Percentiles rank a stretch among this genome's conserved stretches.
Evolutionary conservation across 2,888 invertebrate genomes (phyloP).

Genomic region (Gnatocerus cornutus): DNA sequence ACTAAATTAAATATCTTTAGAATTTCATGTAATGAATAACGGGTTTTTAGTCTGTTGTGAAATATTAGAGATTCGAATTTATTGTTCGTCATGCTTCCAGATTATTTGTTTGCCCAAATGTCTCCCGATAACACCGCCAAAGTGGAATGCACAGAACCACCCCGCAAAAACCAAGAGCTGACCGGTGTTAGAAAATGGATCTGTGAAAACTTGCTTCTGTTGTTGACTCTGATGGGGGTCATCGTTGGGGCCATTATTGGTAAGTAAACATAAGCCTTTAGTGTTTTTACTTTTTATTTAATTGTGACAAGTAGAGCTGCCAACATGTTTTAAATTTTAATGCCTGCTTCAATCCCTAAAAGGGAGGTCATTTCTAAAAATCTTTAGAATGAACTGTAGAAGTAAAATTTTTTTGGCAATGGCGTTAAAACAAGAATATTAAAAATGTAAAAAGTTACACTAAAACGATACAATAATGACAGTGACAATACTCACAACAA

Average conservation of each 20-base stretch:
- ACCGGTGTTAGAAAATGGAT: slow-evolving; percentile 81
- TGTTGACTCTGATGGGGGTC: slow-evolving; percentile 87
- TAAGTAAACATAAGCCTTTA: slow-evolving; percentile 62
- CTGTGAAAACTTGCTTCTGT: slow-evolving; percentile 83
- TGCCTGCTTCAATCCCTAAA: too few species aligned
- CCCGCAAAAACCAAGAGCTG: slow-evolving; percentile 76
- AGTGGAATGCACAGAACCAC: slow-evolving; percentile 69
- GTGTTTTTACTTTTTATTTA: not conserved
- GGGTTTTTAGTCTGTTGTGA: not conserved
- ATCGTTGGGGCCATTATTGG: slow-evolving; percentile 83
- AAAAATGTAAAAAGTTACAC: too few species aligned
- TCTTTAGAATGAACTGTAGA: too few species aligned
- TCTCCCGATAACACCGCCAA: slow-evolving; percentile 75
- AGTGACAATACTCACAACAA: too few species aligned
- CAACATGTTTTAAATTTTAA: too few species aligned
- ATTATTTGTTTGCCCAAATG: slow-evolving; percentile 88
- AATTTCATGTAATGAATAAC: not conserved
- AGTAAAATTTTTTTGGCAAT: too few species aligned
- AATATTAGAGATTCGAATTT: not conserved
- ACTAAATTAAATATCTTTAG: not conserved
- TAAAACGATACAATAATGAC: too few species aligned
- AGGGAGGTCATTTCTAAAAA: too few species aligned
- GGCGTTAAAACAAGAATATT: too few species aligned
- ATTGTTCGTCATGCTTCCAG: slow-evolving; percentile 74
- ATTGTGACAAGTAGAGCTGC: too few species aligned